phyloP scores from a whole-genome alignment of 2,888 invertebrate genomes.

The Mesorhabditis spiculigera region DNA sequence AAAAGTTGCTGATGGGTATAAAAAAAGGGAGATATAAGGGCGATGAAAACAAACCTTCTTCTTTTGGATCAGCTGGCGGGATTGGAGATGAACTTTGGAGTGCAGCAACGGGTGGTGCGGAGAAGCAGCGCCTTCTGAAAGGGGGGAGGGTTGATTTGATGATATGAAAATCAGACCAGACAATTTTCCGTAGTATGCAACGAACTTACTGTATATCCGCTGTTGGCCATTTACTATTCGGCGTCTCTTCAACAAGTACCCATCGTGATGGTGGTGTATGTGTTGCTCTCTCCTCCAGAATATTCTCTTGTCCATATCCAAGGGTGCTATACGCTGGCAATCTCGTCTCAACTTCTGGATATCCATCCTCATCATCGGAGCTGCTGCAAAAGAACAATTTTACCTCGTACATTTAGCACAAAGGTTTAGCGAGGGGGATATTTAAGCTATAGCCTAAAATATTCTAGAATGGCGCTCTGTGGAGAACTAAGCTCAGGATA shows the following conservation, averaged over 20 bases:
- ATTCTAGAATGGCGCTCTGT: too few species aligned
- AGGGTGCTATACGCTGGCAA: slow-evolving; percentile 23
- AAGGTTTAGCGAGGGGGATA: too few species aligned
- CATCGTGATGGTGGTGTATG: slow-evolving; percentile 56
- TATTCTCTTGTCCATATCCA: slow-evolving; percentile 53
- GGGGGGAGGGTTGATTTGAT: not conserved
- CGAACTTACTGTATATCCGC: slow-evolving; percentile 10
- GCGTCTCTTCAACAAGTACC: slow-evolving; percentile 34
- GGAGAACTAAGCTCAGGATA: too few species aligned
- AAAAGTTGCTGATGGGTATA: not conserved
- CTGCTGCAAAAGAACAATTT: not conserved
- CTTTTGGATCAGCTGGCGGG: slow-evolving; percentile 1
- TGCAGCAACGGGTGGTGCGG: not conserved
- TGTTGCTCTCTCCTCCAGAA: slow-evolving; percentile 46
- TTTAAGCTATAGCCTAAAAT: too few species aligned
- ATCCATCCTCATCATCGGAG: slow-evolving; percentile 36
- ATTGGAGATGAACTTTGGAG: not conserved
- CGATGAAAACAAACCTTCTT: not conserved
- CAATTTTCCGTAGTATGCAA: not conserved
- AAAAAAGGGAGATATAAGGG: not conserved
- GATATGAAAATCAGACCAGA: too few species aligned
- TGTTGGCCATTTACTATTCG: slow-evolving; percentile 23
- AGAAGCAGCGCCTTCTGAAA: not conserved
- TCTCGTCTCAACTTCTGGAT: not conserved
- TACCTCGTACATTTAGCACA: too few species aligned